Conservation (phyloP, 2,888 invertebrate species). For the Bembecia ichneumoniformis region DNA sequence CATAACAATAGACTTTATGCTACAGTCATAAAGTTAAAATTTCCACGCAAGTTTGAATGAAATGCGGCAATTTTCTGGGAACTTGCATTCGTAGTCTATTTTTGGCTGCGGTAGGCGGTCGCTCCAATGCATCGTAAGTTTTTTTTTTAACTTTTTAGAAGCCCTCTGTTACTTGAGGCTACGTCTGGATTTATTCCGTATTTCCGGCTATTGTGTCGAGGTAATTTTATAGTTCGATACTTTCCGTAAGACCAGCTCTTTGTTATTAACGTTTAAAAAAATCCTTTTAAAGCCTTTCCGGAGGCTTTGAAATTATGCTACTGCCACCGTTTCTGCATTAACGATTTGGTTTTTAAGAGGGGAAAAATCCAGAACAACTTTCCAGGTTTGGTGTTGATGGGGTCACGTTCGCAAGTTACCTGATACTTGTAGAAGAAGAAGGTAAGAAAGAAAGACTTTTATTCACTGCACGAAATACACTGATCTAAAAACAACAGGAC, state of each 20-base stretch:
- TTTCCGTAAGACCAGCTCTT: neutral
- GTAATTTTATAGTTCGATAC: slow-evolving; percentile 36
- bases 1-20: neutral
- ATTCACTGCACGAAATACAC: too few species aligned
- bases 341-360: too few species aligned
- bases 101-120: slow-evolving; percentile 71
- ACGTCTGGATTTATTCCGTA: slow-evolving; percentile 52
- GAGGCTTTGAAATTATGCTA: too few species aligned
- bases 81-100: slow-evolving; percentile 42
- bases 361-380: too few species aligned
- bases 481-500: too few species aligned
- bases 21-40: neutral
- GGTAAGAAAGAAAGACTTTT: too few species aligned
- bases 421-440: too few species aligned
- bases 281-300: too few species aligned
- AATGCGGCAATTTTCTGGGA: neutral
- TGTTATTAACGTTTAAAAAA: too few species aligned
- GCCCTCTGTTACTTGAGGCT: slow-evolving; percentile 48
- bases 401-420: too few species aligned
- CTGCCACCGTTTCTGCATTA: too few species aligned
- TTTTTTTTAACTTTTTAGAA: slow-evolving; percentile 49
- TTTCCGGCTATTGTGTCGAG: slow-evolving; percentile 61
- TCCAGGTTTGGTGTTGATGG: too few species aligned
- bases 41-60: neutral
- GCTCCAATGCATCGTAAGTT: slow-evolving; percentile 48